A percentile compares a stretch with the other conserved stretches of the same genome.
These are phyloP conservation scores for Muscidifurax raptorellus DNA, from an alignment of 1,140 invertebrate genomes.

Conservation along the genomic window DNA sequence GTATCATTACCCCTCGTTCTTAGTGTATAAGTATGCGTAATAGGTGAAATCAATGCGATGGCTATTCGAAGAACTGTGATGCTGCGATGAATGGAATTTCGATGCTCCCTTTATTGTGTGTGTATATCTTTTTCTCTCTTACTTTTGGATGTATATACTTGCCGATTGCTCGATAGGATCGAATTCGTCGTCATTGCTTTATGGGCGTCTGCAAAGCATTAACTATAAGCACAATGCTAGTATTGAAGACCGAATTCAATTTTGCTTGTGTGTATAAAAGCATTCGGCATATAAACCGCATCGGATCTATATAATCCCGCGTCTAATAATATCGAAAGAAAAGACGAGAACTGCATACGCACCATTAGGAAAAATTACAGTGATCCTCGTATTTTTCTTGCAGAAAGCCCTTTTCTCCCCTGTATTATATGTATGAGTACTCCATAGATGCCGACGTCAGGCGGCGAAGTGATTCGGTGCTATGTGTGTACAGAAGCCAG, in stretches of 20 bases:
- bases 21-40: not conserved
- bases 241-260: not conserved
- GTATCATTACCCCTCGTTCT: conserved; percentile 24
- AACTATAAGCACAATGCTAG: not conserved
- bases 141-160: not conserved
- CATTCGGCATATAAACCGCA: not conserved
- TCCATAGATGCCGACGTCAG: not conserved
- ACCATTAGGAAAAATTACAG: conserved; percentile 17
- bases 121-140: conserved; percentile 28
- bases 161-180: conserved; percentile 33
- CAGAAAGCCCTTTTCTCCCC: conserved; percentile 18
- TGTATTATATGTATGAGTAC: not conserved
- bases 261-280: not conserved
- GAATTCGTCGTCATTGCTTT: conserved; percentile 30
- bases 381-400: conserved; percentile 33
- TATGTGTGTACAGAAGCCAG: not conserved
- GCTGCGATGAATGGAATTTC: conserved; percentile 31
- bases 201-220: no score
- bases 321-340: not conserved
- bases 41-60: not conserved
- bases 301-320: no score
- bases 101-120: not conserved
- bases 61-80: conserved; percentile 9
- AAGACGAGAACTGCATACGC: not conserved
- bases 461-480: conserved; percentile 5